phyloP scores from a whole-genome alignment of 2,888 invertebrate species.

The Nycteola revayana region DNA sequence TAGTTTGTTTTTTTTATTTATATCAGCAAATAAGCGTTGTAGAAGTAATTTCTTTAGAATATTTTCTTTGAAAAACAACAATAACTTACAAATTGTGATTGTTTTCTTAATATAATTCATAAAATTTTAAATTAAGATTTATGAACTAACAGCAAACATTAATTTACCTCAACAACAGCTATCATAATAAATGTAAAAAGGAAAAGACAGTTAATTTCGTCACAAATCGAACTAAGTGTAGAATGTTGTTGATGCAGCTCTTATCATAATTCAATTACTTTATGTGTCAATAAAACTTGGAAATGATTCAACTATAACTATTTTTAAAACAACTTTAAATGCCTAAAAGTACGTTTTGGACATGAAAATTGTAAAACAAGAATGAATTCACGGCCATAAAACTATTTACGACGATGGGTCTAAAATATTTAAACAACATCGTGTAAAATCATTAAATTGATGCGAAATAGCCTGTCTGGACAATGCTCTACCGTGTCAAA shows the following conservation, averaged over 20 bases:
- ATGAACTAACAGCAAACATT: too few species aligned
- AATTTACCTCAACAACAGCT: too few species aligned
- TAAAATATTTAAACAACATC: conserved; percentile 43
- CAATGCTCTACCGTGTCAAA: conserved; percentile 33
- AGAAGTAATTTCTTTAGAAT: too few species aligned
- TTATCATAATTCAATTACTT: background rate
- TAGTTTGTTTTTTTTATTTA: too few species aligned
- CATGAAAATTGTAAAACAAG: conserved; percentile 23
- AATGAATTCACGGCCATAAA: conserved; percentile 30
- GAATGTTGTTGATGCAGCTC: background rate
- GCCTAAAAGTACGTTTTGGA: conserved; percentile 20
- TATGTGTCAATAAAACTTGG: background rate
- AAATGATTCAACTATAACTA: conserved; percentile 1
- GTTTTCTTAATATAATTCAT: too few species aligned
- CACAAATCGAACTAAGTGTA: background rate
- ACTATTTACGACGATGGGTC: conserved; percentile 37
- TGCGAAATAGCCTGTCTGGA: conserved; percentile 37
- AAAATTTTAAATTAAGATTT: too few species aligned
- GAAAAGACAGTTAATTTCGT: background rate
- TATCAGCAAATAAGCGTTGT: too few species aligned
- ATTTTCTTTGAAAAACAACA: too few species aligned
- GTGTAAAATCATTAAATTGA: conserved; percentile 42
- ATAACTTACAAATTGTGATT: too few species aligned
- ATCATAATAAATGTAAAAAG: too few species aligned
- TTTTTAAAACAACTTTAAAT: conserved; percentile 8